Conservation (phyloP, 2,113 vertebrate species). For the Ammodytes marinus region DNA sequence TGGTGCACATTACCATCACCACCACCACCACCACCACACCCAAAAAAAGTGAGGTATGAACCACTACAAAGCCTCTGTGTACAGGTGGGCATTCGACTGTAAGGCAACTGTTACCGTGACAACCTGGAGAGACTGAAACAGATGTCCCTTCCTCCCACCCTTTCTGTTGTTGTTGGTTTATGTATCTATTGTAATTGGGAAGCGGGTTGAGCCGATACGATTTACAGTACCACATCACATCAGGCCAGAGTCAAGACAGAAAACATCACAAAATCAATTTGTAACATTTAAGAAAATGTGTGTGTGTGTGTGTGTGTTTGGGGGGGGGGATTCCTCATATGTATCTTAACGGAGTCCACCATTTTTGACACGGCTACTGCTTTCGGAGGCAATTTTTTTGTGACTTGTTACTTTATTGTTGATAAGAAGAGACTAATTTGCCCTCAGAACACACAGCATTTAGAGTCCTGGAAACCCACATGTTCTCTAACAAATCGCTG, state of each 20-base stretch:
- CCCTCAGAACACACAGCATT: slow-evolving; percentile 24
- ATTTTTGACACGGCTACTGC: slow-evolving; percentile 56
- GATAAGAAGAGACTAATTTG: slow-evolving; percentile 39
- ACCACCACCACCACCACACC: slow-evolving; percentile 61
- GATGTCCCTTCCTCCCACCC: slow-evolving; percentile 45
- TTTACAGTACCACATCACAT: slow-evolving; percentile 75
- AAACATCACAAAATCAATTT: slow-evolving; percentile 72
- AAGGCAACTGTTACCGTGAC: slow-evolving; percentile 86
- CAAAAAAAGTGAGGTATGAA: slow-evolving; percentile 77
- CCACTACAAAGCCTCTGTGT: slow-evolving; percentile 82
- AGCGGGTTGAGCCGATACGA: slow-evolving; percentile 66
- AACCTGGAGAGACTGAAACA: slow-evolving; percentile 74
- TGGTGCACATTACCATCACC: slow-evolving; percentile 61
- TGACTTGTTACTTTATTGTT: slow-evolving; percentile 43
- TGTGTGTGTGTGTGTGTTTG: background rate
- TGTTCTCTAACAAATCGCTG: slow-evolving; percentile 27
- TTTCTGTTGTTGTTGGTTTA: background rate
- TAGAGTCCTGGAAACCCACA: slow-evolving; percentile 27
- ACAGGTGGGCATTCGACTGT: slow-evolving; percentile 81
- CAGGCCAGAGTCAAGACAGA: slow-evolving; percentile 66
- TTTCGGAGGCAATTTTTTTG: slow-evolving; percentile 41
- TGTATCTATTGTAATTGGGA: slow-evolving; percentile 20
- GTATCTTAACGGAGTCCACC: slow-evolving; percentile 33
- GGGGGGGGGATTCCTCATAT: slow-evolving; percentile 8
- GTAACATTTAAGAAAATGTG: slow-evolving; percentile 53